Base-by-base conservation (phyloP, 1,140 invertebrate genomes). In the Panulirus ornatus region DNA sequence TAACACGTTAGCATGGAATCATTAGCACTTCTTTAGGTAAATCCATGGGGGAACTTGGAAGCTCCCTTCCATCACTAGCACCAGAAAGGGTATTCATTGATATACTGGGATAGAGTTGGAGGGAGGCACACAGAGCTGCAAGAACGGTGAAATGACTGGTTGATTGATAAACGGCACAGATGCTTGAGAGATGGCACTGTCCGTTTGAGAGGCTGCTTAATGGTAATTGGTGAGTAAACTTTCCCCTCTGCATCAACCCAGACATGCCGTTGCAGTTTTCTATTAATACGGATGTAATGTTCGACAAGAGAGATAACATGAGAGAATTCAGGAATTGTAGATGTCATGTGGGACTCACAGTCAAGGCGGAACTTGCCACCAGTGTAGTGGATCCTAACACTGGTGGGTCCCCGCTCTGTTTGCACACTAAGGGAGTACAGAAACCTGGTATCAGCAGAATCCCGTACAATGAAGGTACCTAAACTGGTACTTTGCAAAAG, bases 361-460 rank as follows among this genome's bases (percentile, higher is more conserved):
- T 98, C 97, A 91, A 98, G 94, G 30, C 95, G 94, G 94, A 97
- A 98, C 86, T 95, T 95, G 0, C 97, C 97, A 91, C 95, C 93
- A 63, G 94, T 94, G 93, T 96, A 97, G 76, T 96, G 95, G 30
- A 98, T 95, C 42, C 97, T 94, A 0, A 98, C 96, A 40, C 97
- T 97, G 0, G 97, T 98, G 0, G 97, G 97, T 0, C 97, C 97
- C 38, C 95, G 94, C 19, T 95, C 95, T 0, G 97, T 98, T 93
- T 97, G 97, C 11, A 98, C 96, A 92, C 96, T 97, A 16, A 98
- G 94, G 1, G 97, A 96, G 93, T 96, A 98, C 47, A 97, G 95
- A 94, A 96, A 97, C 88, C 95, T 95, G 5, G 95, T 95, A 93
- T 98, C 96, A 0, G 96, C 96, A 14, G 97, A 97, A 93, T 97